A percentile compares a stretch with the other conserved stretches of the same genome.
phyloP scores from a whole-genome alignment of 2,888 invertebrate species.

The Scaptomyza polygonia region DNA sequence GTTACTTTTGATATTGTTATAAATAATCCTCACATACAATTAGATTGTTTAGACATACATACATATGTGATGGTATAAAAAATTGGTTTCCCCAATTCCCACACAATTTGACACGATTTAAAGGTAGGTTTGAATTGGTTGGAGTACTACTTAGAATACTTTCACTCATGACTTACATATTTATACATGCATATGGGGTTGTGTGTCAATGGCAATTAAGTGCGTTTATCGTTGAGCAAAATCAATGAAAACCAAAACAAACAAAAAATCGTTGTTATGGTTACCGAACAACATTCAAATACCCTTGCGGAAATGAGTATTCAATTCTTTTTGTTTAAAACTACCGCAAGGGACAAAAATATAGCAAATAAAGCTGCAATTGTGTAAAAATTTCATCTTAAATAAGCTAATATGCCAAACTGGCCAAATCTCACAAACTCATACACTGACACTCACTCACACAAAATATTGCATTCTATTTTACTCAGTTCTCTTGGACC shows the following conservation, averaged over 20 bases:
- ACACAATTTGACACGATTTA: slow-evolving; percentile 57
- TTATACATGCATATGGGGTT: background rate
- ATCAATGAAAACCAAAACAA: slow-evolving; percentile 60
- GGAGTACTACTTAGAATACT: slow-evolving; percentile 24
- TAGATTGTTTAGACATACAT: slow-evolving; percentile 63
- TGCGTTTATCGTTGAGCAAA: slow-evolving; percentile 29
- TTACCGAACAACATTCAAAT: background rate
- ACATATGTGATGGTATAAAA: slow-evolving; percentile 19
- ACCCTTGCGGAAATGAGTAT: background rate
- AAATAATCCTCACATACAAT: slow-evolving; percentile 9
- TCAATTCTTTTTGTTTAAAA: too few relatives aligned
- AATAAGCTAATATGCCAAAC: slow-evolving; percentile 5
- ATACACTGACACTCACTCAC: background rate
- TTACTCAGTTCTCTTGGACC: slow-evolving; percentile 31
- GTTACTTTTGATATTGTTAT: slow-evolving; percentile 41
- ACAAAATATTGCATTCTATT: background rate
- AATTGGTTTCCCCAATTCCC: slow-evolving; percentile 22
- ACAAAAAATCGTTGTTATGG: slow-evolving; percentile 6
- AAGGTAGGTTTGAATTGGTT: slow-evolving; percentile 38
- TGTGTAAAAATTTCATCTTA: too few relatives aligned
- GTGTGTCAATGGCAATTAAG: slow-evolving; percentile 10
- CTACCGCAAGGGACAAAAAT: too few relatives aligned
- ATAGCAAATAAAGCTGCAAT: background rate
- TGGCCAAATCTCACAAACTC: too few relatives aligned
- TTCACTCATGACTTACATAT: slow-evolving; percentile 8